Evolutionary conservation across 2,113 vertebrate genomes (phyloP).

Genomic region (Larimichthys crocea): DNA sequence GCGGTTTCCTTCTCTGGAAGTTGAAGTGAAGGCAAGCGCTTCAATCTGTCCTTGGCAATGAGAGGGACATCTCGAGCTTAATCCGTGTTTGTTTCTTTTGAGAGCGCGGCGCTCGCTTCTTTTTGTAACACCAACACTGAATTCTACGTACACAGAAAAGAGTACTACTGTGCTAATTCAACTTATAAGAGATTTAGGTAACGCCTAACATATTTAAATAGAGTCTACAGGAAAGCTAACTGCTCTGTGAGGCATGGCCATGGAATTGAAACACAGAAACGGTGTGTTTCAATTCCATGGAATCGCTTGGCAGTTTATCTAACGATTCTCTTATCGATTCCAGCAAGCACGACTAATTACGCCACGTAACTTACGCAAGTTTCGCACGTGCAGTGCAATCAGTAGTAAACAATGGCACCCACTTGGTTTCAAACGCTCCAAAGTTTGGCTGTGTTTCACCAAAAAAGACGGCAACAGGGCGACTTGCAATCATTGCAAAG

Average conservation of each 20-base stretch:
- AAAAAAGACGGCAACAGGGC: too few species aligned
- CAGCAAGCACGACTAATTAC: too few species aligned
- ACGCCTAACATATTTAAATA: background rate
- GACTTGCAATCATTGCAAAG: too few species aligned
- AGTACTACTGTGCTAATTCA: background rate
- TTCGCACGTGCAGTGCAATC: too few species aligned
- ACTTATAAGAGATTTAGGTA: background rate
- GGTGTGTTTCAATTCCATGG: too few species aligned
- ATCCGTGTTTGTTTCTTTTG: conserved; percentile 35
- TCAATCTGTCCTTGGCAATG: conserved; percentile 35
- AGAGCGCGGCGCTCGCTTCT: background rate
- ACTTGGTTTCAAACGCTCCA: too few species aligned
- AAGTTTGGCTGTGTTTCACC: too few species aligned
- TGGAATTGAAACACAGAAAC: too few species aligned
- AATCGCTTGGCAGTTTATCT: too few species aligned
- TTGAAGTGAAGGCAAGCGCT: conserved; percentile 6
- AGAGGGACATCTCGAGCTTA: conserved; percentile 9
- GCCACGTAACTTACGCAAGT: too few species aligned
- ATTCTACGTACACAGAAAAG: background rate
- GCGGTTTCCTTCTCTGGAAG: conserved; percentile 19
- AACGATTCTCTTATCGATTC: too few species aligned
- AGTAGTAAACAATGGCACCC: too few species aligned
- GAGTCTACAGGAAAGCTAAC: background rate
- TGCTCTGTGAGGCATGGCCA: background rate
- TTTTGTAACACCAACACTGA: background rate